Percentiles rank a stretch among this genome's conserved stretches.
phyloP scores from a whole-genome alignment of 2,113 vertebrate genomes.

The Notarius lentiginosus region DNA sequence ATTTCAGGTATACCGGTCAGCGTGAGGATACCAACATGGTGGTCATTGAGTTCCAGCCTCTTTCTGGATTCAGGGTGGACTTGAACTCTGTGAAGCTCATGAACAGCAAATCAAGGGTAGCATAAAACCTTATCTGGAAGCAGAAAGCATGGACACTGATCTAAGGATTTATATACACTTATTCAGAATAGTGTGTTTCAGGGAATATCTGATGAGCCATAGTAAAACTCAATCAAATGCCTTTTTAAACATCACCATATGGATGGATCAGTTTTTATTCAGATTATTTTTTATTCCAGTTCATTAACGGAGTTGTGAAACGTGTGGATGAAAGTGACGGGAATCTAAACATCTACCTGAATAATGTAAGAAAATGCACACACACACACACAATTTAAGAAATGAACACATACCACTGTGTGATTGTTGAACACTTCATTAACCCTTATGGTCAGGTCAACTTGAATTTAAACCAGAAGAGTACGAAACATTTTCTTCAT shows the following conservation, averaged over 20 bases:
- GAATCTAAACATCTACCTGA: too few relatives aligned
- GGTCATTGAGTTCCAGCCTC: conserved; percentile 76
- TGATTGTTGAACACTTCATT: too few relatives aligned
- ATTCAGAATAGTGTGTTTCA: not conserved
- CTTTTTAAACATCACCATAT: conserved; percentile 55
- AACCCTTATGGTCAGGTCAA: too few relatives aligned
- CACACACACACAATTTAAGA: too few relatives aligned
- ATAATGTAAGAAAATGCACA: too few relatives aligned
- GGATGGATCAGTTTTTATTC: not conserved
- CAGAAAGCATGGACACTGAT: not conserved
- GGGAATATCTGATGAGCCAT: not conserved
- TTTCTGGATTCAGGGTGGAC: conserved; percentile 74
- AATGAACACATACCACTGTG: too few relatives aligned
- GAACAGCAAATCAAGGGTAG: conserved; percentile 44
- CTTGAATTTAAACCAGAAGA: too few relatives aligned
- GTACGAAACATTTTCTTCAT: too few relatives aligned
- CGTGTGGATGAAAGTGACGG: conserved; percentile 14
- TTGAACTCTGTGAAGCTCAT: conserved; percentile 64
- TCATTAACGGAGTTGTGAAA: conserved; percentile 59
- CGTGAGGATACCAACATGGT: conserved; percentile 79
- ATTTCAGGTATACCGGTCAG: conserved; percentile 69
- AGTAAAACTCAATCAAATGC: not conserved
- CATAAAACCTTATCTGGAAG: not conserved
- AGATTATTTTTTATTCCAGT: conserved; percentile 49
- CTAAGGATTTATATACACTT: not conserved